phyloP scores from a whole-genome alignment of 2,888 invertebrate genomes.

The Perizoma flavofasciatum region DNA sequence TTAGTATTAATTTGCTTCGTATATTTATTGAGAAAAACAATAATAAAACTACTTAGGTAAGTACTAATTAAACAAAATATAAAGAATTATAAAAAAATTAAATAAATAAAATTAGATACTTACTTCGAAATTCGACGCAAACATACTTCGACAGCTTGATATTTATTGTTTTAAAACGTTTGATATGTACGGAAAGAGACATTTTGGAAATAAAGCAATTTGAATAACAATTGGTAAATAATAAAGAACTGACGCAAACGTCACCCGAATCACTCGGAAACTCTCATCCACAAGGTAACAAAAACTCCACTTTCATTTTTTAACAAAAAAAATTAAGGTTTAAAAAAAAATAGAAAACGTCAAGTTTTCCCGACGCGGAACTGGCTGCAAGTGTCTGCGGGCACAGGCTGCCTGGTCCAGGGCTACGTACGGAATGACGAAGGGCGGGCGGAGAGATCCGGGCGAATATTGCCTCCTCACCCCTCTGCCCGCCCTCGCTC shows the following conservation, averaged over 20 bases:
- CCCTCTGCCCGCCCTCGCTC: constrained; percentile 41
- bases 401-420: constrained; percentile 34
- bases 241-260: neutral
- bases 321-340: neutral
- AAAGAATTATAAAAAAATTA: no score
- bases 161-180: constrained; percentile 87
- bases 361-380: constrained; percentile 39
- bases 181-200: constrained; percentile 87
- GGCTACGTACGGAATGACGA: constrained; percentile 47
- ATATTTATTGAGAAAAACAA: no score
- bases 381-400: constrained; percentile 12
- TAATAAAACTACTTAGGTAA: no score
- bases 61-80: no score
- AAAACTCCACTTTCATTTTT: neutral
- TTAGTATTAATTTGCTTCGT: no score
- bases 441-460: constrained; percentile 52
- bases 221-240: constrained; percentile 4
- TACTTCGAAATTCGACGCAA: constrained; percentile 91
- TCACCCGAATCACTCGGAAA: neutral
- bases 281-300: constrained; percentile 5
- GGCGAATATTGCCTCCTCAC: constrained; percentile 46
- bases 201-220: constrained; percentile 62
- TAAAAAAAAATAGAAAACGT: neutral
- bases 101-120: constrained; percentile 51
- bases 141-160: constrained; percentile 87